phyloP scores from a whole-genome alignment of 2,888 invertebrate species.

The Cryptophagus acutangulus region DNA sequence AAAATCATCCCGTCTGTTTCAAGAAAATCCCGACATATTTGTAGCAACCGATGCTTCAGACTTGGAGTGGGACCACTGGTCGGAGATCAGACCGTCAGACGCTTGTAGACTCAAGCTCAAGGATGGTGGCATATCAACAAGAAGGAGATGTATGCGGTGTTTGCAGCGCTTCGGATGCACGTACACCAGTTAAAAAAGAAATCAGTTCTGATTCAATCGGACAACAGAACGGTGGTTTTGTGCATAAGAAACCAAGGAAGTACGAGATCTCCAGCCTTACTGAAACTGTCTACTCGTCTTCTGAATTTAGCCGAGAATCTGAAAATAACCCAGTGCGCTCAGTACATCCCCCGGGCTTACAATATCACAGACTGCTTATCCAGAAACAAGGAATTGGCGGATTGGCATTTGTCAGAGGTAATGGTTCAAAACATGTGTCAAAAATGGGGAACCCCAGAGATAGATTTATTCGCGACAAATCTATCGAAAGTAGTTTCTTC shows the following conservation, averaged over 20 bases:
- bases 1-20: conserved; percentile 15
- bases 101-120: conserved; percentile 16
- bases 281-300: conserved; percentile 7
- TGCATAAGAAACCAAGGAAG: conserved; percentile 14
- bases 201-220: background rate
- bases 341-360: conserved; percentile 22
- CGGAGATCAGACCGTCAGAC: too few species aligned
- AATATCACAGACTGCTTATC: conserved; percentile 27
- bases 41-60: conserved; percentile 22
- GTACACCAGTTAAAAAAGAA: conserved; percentile 7
- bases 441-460: conserved; percentile 21
- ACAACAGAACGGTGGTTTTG: conserved; percentile 8
- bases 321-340: conserved; percentile 12
- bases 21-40: conserved; percentile 15
- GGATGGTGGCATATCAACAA: conserved; percentile 22
- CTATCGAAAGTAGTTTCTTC: conserved; percentile 17
- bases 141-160: conserved; percentile 22
- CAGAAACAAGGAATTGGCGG: conserved; percentile 14
- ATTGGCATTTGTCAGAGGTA: conserved; percentile 10
- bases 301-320: conserved; percentile 12
- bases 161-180: conserved; percentile 6
- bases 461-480: conserved; percentile 23
- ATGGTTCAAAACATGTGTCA: conserved; percentile 18
- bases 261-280: conserved; percentile 8
- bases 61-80: conserved; percentile 22